Conservation (phyloP, 2,797 vertebrate species). For the Mus spretus region DNA sequence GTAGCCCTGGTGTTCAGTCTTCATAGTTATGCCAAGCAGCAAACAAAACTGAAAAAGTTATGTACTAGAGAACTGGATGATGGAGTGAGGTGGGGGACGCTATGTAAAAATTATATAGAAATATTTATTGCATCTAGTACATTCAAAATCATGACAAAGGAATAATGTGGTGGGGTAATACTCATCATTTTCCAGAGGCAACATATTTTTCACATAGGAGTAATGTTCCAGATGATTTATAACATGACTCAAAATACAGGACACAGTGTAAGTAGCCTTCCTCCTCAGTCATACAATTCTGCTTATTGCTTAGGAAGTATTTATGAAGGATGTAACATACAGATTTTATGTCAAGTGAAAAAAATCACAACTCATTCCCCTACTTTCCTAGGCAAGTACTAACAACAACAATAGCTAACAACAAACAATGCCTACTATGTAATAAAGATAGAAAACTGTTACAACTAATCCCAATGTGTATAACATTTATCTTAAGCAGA, state of each 20-base stretch:
- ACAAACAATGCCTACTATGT: neutral
- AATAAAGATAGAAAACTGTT: neutral
- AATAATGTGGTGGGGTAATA: rapidly evolving
- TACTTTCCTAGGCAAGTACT: neutral
- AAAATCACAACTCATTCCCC: neutral
- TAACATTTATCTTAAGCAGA: too few relatives aligned
- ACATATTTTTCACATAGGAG: neutral
- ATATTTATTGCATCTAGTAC: neutral
- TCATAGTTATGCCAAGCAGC: neutral
- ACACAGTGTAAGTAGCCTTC: neutral
- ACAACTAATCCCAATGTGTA: neutral
- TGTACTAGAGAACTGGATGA: neutral
- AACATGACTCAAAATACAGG: neutral
- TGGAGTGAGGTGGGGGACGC: rapidly evolving
- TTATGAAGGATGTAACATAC: neutral
- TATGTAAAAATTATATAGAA: neutral
- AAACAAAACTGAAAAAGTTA: neutral
- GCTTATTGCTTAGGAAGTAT: neutral
- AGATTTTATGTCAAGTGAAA: neutral
- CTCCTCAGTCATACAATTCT: neutral
- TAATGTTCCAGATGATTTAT: neutral
- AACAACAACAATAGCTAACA: neutral
- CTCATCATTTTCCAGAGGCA: neutral
- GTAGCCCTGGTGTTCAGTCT: neutral
- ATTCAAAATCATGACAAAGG: neutral